Evolutionary conservation across 1,140 invertebrate species (phyloP).

Genomic region (Hyles vespertilio): DNA sequence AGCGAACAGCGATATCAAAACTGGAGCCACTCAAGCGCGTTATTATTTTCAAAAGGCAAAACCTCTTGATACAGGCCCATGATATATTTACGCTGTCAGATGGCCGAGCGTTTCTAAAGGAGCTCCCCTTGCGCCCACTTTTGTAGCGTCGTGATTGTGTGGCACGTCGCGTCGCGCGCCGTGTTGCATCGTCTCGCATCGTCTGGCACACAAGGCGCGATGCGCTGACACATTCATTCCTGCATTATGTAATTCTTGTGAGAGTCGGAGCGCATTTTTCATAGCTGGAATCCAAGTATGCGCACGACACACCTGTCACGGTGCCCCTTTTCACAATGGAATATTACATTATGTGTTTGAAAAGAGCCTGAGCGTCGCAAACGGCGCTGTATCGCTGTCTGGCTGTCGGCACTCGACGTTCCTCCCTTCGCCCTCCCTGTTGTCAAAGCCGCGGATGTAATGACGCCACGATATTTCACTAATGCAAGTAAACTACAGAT

Average conservation of each 20-base stretch:
- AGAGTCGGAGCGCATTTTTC: conserved; percentile 46
- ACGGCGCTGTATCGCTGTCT: conserved; percentile 10
- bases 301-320: conserved; percentile 44
- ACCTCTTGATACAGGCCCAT: no score
- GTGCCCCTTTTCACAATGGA: conserved; percentile 31
- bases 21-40: no score
- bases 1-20: no score
- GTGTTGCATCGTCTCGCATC: neutral
- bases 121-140: conserved; percentile 23
- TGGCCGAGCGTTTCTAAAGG: neutral
- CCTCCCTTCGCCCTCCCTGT: neutral
- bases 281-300: conserved; percentile 38
- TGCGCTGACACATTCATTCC: conserved; percentile 45
- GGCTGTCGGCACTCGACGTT: conserved; percentile 1
- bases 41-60: no score
- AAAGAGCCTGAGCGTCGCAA: conserved; percentile 17
- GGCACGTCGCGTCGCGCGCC: neutral
- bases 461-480: conserved; percentile 10
- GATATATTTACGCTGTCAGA: conserved; percentile 1
- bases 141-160: conserved; percentile 2
- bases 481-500: conserved; percentile 25
- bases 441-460: conserved; percentile 21
- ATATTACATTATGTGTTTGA: conserved; percentile 51
- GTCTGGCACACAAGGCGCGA: neutral
- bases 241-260: conserved; percentile 47